Percentiles rank a stretch among this genome's conserved stretches.
phyloP scores from a whole-genome alignment of 2,888 invertebrate genomes.

The Choristoneura rosaceana region DNA sequence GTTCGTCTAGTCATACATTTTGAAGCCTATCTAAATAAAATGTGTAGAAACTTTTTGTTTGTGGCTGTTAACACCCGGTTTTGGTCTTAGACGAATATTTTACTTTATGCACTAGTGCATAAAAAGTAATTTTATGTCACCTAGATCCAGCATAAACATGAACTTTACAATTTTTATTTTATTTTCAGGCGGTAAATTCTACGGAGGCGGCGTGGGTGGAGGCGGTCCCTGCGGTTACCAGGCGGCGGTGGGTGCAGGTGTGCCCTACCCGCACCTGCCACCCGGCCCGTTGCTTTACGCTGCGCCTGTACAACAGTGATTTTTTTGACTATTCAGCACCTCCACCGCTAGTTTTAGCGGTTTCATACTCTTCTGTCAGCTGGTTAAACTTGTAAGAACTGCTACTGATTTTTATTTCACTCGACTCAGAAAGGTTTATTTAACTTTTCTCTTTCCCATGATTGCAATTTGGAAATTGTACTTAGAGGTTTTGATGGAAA shows the following conservation, averaged over 20 bases:
- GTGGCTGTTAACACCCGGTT: no score
- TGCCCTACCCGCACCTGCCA: constrained; percentile 87
- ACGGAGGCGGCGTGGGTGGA: constrained; percentile 88
- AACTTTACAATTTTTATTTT: constrained; percentile 52
- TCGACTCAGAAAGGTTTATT: constrained; percentile 26
- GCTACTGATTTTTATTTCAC: constrained; percentile 29
- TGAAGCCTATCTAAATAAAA: no score
- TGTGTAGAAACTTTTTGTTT: no score
- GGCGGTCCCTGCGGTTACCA: constrained; percentile 88
- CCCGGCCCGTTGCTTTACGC: constrained; percentile 85
- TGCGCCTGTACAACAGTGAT: constrained; percentile 91
- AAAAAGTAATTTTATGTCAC: no score
- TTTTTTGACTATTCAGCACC: constrained; percentile 19
- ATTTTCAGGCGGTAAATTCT: constrained; percentile 89
- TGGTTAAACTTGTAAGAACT: constrained; percentile 40
- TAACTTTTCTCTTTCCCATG: constrained; percentile 8
- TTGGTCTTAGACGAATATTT: no score
- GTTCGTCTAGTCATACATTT: no score
- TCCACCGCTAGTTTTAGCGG: constrained; percentile 4
- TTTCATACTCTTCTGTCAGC: constrained; percentile 4
- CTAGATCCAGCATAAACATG: constrained; percentile 57
- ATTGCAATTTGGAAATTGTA: constrained; percentile 50
- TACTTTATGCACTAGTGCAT: no score
- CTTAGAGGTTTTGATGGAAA: constrained; percentile 59
- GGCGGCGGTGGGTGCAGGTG: constrained; percentile 86